These are phyloP conservation scores for Uria aalge DNA, from an alignment of 2,113 vertebrate genomes.

Conservation along the genomic window DNA sequence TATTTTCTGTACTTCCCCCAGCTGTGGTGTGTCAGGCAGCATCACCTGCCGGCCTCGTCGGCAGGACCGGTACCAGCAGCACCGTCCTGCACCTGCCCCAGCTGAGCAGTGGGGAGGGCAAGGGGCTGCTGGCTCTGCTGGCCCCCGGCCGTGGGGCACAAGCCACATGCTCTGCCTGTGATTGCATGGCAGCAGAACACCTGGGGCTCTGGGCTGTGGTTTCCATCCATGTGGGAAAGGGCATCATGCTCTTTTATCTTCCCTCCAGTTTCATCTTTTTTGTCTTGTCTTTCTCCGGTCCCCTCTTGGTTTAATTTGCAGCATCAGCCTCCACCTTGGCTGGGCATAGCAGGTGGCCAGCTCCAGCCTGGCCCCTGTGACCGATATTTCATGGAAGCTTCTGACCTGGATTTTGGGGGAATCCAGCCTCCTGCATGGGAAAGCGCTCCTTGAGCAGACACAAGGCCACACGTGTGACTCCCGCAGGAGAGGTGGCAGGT, in stretches of 20 bases:
- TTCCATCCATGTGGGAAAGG: not conserved
- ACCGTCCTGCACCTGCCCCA: not conserved
- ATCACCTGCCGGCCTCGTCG: rapidly evolving
- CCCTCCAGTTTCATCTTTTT: not conserved
- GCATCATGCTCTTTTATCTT: not conserved
- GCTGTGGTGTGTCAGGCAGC: not conserved
- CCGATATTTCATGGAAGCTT: not conserved
- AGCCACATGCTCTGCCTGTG: rapidly evolving
- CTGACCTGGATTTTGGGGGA: not conserved
- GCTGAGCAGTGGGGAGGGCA: rapidly evolving
- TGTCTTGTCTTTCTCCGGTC: not conserved
- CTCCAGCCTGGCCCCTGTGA: not conserved
- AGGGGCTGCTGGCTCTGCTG: not conserved
- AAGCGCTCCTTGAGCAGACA: not conserved
- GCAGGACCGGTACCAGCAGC: not conserved
- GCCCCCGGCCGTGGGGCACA: rapidly evolving
- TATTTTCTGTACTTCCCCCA: not conserved
- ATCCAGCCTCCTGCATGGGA: not conserved
- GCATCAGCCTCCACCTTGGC: not conserved
- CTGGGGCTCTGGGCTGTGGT: not conserved
- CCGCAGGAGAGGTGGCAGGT: not conserved
- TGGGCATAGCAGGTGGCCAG: not conserved
- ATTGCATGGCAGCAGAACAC: not conserved
- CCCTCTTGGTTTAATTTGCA: not conserved
- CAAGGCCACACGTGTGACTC: rapidly evolving